These are phyloP conservation scores for Syrphus vitripennis DNA, from an alignment of 2,888 invertebrate genomes.

Conservation along the genomic window DNA sequence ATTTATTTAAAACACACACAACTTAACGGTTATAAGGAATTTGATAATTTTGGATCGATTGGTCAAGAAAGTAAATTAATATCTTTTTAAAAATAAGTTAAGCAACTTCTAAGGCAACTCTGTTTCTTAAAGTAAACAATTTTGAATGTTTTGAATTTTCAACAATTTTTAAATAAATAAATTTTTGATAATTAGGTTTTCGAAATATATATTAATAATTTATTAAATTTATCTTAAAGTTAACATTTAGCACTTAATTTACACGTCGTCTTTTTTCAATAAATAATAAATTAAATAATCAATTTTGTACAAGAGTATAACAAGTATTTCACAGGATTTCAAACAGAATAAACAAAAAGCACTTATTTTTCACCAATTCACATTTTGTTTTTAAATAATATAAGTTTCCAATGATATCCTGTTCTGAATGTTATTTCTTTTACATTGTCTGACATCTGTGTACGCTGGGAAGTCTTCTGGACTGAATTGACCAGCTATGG, in stretches of 20 bases:
- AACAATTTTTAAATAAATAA: background rate
- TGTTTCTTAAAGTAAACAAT: too few species aligned
- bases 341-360: too few species aligned
- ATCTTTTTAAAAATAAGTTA: too few species aligned
- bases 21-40: too few species aligned
- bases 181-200: background rate
- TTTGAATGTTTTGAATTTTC: background rate
- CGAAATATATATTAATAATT: background rate
- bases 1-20: too few species aligned
- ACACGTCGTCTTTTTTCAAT: background rate
- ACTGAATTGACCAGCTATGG: conserved; percentile 47
- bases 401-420: background rate
- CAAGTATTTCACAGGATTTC: background rate
- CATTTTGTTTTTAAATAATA: background rate
- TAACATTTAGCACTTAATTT: background rate
- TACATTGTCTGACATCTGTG: conserved; percentile 1
- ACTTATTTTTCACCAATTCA: background rate
- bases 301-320: background rate
- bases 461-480: conserved; percentile 26
- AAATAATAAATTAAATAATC: background rate
- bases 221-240: background rate
- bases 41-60: background rate
- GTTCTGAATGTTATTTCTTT: background rate
- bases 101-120: too few species aligned
- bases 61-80: too few species aligned